Conservation (phyloP, 2,888 invertebrate species). For the Andrena bicolor region DNA sequence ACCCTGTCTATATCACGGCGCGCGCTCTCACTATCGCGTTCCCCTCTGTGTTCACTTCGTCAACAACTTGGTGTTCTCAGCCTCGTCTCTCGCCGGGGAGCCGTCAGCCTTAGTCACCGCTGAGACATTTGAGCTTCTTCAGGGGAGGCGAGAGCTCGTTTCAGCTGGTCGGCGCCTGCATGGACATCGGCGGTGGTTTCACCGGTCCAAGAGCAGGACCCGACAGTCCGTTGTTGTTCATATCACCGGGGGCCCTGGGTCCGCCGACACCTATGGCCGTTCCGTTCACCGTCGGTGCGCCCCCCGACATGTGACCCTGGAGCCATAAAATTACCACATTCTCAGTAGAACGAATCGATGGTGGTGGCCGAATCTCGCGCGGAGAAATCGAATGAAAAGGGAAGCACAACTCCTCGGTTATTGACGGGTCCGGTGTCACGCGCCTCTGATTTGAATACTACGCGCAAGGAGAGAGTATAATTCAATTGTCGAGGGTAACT, state of each 20-base stretch:
- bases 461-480: not conserved
- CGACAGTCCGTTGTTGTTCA: slow-evolving; percentile 84
- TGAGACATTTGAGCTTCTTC: slow-evolving; percentile 84
- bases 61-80: slow-evolving; percentile 27
- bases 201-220: slow-evolving; percentile 82
- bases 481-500: not conserved
- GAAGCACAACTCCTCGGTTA: too few species aligned
- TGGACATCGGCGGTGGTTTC: slow-evolving; percentile 83
- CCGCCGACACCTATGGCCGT: slow-evolving; percentile 78
- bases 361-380: not conserved
- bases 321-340: slow-evolving; percentile 51
- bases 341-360: not conserved
- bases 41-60: slow-evolving; percentile 17
- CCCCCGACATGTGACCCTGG: slow-evolving; percentile 83
- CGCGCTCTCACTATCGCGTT: slow-evolving; percentile 18
- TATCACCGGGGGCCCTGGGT: slow-evolving; percentile 82
- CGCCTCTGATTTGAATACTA: not conserved
- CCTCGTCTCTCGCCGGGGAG: slow-evolving; percentile 38
- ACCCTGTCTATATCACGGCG: not conserved
- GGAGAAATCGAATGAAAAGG: not conserved
- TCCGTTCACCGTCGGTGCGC: slow-evolving; percentile 81
- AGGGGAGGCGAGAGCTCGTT: slow-evolving; percentile 83
- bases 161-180: slow-evolving; percentile 84
- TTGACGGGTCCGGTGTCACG: not conserved
- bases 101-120: slow-evolving; percentile 79